Evolutionary conservation across 2,113 vertebrate genomes (phyloP).

Genomic region (Nibea coibor): DNA sequence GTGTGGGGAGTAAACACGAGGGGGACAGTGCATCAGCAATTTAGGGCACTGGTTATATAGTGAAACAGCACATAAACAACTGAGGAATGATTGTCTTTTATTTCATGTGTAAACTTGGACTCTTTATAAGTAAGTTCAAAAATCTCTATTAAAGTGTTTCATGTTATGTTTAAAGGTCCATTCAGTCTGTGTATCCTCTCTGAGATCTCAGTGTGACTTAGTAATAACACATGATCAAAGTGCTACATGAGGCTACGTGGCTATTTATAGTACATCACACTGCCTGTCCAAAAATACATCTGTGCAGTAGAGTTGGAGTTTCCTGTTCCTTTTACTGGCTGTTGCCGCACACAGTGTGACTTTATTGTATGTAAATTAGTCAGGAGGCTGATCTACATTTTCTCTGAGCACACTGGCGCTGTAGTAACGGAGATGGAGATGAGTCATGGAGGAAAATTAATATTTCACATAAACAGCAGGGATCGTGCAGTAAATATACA

Average conservation of each 20-base stretch:
- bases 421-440: conserved; percentile 10
- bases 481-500: background rate
- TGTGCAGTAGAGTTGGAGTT: conserved; percentile 64
- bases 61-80: conserved; percentile 20
- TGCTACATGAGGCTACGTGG: conserved; percentile 25
- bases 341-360: conserved; percentile 27
- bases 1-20: conserved; percentile 35
- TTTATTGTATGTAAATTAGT: conserved; percentile 17
- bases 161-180: background rate
- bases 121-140: background rate
- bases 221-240: conserved; percentile 59
- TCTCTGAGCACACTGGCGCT: background rate
- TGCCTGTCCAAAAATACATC: conserved; percentile 62
- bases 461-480: conserved; percentile 9
- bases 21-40: background rate
- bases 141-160: background rate
- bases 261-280: conserved; percentile 71
- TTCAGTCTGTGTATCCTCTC: conserved; percentile 2
- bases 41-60: background rate
- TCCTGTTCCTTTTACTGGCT: conserved; percentile 61
- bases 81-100: background rate
- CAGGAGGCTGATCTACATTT: conserved; percentile 18
- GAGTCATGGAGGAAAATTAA: conserved; percentile 37
- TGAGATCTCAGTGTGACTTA: conserved; percentile 25
- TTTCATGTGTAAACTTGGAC: background rate